These are phyloP conservation scores for Linnaemya tessellans DNA, from an alignment of 2,888 invertebrate species.

Conservation along the genomic window DNA sequence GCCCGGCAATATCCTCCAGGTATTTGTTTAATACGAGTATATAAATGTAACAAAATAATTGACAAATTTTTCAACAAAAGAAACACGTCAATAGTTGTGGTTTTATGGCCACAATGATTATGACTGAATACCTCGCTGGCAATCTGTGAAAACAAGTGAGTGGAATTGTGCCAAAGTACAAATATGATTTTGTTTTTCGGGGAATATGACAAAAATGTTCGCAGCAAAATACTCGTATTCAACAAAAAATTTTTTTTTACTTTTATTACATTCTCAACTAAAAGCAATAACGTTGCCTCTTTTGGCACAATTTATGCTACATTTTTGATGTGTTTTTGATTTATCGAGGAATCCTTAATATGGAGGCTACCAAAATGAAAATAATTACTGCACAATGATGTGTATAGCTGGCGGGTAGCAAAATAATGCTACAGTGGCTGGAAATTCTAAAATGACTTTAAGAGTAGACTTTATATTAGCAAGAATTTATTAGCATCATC, in stretches of 20 bases:
- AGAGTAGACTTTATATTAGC: too few species aligned
- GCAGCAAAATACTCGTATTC: neutral
- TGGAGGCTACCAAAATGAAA: neutral
- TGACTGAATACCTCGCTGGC: neutral
- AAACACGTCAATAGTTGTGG: neutral
- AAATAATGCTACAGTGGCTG: neutral
- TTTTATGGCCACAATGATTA: neutral
- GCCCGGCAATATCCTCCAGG: neutral
- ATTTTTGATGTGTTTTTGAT: neutral
- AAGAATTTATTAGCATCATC: too few species aligned
- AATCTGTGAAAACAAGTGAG: neutral
- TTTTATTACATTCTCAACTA: slow-evolving; percentile 1
- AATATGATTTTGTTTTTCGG: neutral
- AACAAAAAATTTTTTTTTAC: neutral
- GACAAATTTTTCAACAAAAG: neutral
- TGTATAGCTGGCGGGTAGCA: neutral
- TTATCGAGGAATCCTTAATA: neutral
- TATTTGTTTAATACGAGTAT: neutral
- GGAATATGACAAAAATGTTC: neutral
- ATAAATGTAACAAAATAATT: neutral
- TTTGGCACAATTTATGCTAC: slow-evolving; percentile 10
- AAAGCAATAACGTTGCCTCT: neutral
- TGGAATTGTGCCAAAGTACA: neutral
- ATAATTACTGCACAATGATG: neutral
- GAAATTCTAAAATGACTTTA: too few species aligned